Conservation (phyloP, 2,888 invertebrate genomes). For the Frankliniella intonsa region DNA sequence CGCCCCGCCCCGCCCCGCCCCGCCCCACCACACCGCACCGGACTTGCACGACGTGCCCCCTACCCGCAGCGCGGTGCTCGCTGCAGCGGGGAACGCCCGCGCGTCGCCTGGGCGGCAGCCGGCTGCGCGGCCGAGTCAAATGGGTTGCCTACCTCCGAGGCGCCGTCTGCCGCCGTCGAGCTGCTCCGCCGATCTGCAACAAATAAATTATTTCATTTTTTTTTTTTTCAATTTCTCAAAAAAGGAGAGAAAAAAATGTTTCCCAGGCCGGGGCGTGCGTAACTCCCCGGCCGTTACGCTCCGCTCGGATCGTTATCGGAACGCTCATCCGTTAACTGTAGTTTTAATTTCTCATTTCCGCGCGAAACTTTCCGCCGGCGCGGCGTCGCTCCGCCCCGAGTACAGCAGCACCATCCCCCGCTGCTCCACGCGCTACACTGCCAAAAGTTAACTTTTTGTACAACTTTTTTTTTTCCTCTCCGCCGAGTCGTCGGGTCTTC, state of each 20-base stretch:
- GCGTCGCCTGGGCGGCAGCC: background rate
- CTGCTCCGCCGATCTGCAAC: background rate
- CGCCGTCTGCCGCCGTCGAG: background rate
- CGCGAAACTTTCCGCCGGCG: background rate
- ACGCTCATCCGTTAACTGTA: slow-evolving; percentile 9
- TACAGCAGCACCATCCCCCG: no score
- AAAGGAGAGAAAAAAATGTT: background rate
- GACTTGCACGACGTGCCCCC: no score
- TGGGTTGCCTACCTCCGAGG: slow-evolving; percentile 11
- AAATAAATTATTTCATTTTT: background rate
- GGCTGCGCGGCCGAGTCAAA: background rate
- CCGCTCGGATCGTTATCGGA: background rate
- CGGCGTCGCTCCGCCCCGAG: no score
- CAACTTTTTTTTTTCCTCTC: no score
- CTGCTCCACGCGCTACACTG: no score
- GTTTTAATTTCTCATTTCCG: slow-evolving; percentile 21
- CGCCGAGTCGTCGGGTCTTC: background rate
- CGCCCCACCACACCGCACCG: no score
- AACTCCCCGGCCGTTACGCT: background rate
- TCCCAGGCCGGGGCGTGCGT: background rate
- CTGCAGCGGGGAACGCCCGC: background rate
- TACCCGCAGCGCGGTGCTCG: no score
- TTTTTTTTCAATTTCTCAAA: background rate
- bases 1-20: no score
- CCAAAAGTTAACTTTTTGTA: no score